Conservation (phyloP, 2,797 vertebrate genomes). For the Holocentrus rufus region DNA sequence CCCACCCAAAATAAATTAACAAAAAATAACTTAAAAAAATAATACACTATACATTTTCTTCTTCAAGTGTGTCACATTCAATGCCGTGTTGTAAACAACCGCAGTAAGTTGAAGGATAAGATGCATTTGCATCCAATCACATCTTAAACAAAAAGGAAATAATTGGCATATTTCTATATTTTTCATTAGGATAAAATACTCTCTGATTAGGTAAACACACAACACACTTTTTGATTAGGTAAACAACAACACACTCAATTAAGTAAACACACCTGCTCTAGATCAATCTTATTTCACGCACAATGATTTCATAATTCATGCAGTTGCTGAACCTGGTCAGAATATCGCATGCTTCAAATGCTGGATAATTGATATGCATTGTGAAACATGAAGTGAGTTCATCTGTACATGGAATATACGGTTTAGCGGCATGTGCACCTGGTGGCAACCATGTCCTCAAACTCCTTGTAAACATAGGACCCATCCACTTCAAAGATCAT, state of each 20-base stretch:
- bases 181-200: slow-evolving; percentile 71
- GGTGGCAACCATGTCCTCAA: slow-evolving; percentile 95
- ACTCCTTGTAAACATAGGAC: slow-evolving; percentile 94
- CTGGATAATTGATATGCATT: slow-evolving; percentile 6
- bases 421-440: slow-evolving; percentile 91
- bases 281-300: slow-evolving; percentile 62
- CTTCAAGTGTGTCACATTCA: slow-evolving; percentile 60
- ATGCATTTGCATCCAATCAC: slow-evolving; percentile 43
- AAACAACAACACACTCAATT: slow-evolving; percentile 44
- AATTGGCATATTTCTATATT: slow-evolving; percentile 53
- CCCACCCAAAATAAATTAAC: slow-evolving; percentile 77
- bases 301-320: slow-evolving; percentile 64
- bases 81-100: slow-evolving; percentile 47
- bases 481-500: slow-evolving; percentile 91
- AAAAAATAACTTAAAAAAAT: slow-evolving; percentile 74
- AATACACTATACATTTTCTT: slow-evolving; percentile 57
- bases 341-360: slow-evolving; percentile 31
- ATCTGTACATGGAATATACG: slow-evolving; percentile 3
- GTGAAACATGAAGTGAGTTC: slow-evolving; percentile 13
- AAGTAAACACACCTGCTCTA: slow-evolving; percentile 75
- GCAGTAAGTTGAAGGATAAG: slow-evolving; percentile 47
- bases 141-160: slow-evolving; percentile 65
- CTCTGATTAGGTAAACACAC: slow-evolving; percentile 61
- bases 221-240: slow-evolving; percentile 66
- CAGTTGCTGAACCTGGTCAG: slow-evolving; percentile 67